phyloP scores from a whole-genome alignment of 2,113 vertebrate genomes.

The Terrapene triunguis region DNA sequence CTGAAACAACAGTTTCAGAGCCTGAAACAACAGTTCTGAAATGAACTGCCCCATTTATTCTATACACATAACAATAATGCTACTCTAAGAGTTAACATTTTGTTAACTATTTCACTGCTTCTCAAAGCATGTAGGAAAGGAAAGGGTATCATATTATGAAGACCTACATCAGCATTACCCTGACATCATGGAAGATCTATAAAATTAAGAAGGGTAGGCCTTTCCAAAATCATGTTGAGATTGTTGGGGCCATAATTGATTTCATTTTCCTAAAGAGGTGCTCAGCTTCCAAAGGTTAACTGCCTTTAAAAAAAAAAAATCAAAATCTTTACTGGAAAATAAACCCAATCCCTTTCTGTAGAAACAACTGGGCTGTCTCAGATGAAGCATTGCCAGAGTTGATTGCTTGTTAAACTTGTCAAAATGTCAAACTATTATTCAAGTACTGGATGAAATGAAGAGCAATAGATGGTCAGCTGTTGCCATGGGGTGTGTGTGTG shows the following conservation, averaged over 20 bases:
- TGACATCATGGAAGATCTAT: not conserved
- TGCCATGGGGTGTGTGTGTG: not conserved
- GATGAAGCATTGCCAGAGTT: not conserved
- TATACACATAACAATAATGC: not conserved
- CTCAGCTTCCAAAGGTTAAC: not conserved
- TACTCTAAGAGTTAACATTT: not conserved
- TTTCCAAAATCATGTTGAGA: not conserved
- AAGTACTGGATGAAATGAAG: not conserved
- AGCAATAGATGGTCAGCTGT: not conserved
- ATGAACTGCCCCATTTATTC: no score
- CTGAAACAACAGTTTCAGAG: not conserved
- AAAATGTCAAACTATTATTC: not conserved
- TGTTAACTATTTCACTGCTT: not conserved
- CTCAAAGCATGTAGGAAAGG: not conserved
- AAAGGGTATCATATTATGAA: not conserved
- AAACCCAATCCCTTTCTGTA: not conserved
- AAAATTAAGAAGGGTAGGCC: not conserved
- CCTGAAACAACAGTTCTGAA: not conserved
- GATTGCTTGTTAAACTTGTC: not conserved
- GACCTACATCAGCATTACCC: not conserved
- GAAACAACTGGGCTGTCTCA: not conserved
- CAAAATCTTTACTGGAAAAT: not conserved
- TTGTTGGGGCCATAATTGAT: not conserved
- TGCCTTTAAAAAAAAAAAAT: not conserved
- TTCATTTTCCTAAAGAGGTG: constrained; percentile 3